Base-by-base conservation (phyloP, 1,140 invertebrate genomes). In the Brachionus angularis region DNA sequence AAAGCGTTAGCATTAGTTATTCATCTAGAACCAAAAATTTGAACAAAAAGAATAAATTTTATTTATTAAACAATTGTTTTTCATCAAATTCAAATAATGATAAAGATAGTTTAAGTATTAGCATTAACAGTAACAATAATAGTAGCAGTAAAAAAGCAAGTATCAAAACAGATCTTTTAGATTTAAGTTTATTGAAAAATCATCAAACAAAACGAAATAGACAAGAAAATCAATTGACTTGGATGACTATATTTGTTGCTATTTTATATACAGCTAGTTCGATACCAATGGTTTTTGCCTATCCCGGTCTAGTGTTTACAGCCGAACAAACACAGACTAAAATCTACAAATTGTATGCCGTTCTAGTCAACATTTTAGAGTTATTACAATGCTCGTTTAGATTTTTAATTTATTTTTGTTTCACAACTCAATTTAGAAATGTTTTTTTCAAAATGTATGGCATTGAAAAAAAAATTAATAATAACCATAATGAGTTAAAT, bases 251-350 rank as follows among this genome's bases (percentile, higher is more conserved):
- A 31, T 67, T 67, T 44, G 62, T 67, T 0, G 62, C 62, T 23
- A 67, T 67, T 67, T 34, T 67, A 10, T 67, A 67, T 31, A 47
- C 47, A 10, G 44, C 42, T 21, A 67, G 27, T 33, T 47, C 62
- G 16, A 67, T 67, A 47, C 62, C 62, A n/a, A 67, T 67, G 62
- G 62, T 67, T 18, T 67, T 67, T 67, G 62, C 62, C 4, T 67
- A 67, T 67, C 62, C 62, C 8, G 62, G 62, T 29, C 42, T 67
- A 5, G 21, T 67, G 21, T 67, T 67, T 42, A 67, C 34, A 31
- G 39, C 62, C 42, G 62, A 67, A 67, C 27, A 67, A 27, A 67
- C 62, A 7, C 39, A 47, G 12, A 67, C 62, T n/a, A 46, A 34
- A 67, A 29, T 34, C 16, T 67, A 67, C 42, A 67, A 67, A 67